A percentile compares a stretch with the other conserved stretches of the same genome.
Conservation (phyloP, 2,113 vertebrate genomes). For the Seriola aureovittata region DNA sequence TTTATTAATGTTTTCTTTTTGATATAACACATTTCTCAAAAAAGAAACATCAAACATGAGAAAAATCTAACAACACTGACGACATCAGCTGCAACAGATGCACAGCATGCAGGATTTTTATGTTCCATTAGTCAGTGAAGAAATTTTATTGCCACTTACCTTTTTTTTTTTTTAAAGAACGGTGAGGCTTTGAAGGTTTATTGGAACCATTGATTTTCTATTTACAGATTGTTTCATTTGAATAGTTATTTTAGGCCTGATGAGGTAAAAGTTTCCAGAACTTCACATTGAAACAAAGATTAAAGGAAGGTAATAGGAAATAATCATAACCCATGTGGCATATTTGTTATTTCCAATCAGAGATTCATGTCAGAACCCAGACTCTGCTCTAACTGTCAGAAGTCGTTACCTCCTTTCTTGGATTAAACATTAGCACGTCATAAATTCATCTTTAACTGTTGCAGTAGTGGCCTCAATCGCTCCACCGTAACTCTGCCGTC, state of each 20-base stretch:
- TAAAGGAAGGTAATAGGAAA: neutral
- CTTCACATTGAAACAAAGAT: neutral
- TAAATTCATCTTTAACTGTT: neutral
- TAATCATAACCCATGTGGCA: neutral
- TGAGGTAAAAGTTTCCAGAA: neutral
- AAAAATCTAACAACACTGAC: neutral
- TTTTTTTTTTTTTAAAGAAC: too few relatives aligned
- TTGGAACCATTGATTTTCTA: neutral
- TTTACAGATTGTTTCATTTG: neutral
- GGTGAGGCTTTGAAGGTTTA: neutral
- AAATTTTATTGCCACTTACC: neutral
- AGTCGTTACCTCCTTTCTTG: constrained; percentile 8
- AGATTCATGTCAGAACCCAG: neutral
- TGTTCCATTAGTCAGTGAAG: neutral
- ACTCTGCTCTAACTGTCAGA: neutral
- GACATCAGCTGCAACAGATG: constrained; percentile 32
- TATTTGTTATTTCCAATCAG: neutral
- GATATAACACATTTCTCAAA: neutral
- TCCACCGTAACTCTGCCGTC: neutral
- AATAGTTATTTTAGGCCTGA: neutral
- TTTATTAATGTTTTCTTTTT: constrained; percentile 4
- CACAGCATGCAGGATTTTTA: neutral
- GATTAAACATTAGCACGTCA: constrained; percentile 3
- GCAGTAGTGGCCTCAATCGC: constrained; percentile 6
- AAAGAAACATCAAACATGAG: neutral